Percentiles rank a stretch among this genome's conserved stretches.
Evolutionary conservation across 2,113 vertebrate species (phyloP).

Genomic region (Pavo muticus): DNA sequence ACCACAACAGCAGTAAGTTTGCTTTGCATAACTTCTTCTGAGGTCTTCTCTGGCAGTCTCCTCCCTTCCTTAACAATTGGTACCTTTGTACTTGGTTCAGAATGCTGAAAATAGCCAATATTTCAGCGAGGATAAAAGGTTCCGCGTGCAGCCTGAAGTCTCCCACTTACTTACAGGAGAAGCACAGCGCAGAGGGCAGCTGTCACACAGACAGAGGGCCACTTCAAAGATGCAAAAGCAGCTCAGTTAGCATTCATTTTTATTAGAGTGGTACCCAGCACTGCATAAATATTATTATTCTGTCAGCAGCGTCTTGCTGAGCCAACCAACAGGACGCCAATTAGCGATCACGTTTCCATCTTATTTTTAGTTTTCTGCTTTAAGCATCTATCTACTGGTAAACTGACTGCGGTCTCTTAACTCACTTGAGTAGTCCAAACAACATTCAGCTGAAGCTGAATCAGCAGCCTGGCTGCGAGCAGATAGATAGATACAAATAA

Average conservation of each 20-base stretch:
- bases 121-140: slow-evolving; percentile 49
- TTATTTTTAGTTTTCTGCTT: slow-evolving; percentile 19
- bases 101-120: slow-evolving; percentile 4
- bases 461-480: neutral
- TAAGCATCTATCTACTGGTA: neutral
- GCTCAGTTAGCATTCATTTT: slow-evolving; percentile 17
- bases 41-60: neutral
- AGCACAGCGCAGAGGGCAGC: neutral
- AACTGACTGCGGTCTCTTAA: neutral
- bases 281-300: neutral
- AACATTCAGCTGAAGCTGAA: neutral
- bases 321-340: slow-evolving; percentile 29
- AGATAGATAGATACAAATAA: neutral
- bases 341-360: slow-evolving; percentile 33
- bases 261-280: neutral
- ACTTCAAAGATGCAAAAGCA: slow-evolving; percentile 9
- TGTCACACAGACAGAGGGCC: neutral
- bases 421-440: neutral
- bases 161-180: neutral
- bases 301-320: slow-evolving; percentile 10
- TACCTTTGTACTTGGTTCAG: neutral
- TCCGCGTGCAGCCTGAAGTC: neutral
- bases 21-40: neutral
- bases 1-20: neutral
- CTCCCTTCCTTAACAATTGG: neutral